Conservation (phyloP, 2,797 vertebrate genomes). For the Tauraco hartlaubi region DNA sequence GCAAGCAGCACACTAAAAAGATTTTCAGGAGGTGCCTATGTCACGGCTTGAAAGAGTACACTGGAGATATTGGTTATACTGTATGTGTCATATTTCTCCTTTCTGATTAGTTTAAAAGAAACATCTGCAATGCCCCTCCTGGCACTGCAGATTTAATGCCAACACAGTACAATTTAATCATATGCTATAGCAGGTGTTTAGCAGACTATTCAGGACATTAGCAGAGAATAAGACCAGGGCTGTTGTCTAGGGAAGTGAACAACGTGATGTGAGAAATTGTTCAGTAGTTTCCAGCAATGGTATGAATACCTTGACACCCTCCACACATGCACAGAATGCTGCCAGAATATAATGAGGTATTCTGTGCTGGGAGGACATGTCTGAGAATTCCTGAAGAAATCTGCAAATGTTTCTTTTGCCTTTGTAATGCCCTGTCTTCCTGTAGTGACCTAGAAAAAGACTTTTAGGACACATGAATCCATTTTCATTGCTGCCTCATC, state of each 20-base stretch:
- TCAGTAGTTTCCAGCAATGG: background rate
- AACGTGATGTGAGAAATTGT: background rate
- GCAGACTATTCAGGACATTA: slow-evolving; percentile 19
- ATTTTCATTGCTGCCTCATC: background rate
- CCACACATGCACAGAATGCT: background rate
- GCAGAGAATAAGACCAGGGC: background rate
- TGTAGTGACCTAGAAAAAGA: slow-evolving; percentile 1
- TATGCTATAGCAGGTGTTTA: slow-evolving; percentile 28
- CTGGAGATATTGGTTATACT: background rate
- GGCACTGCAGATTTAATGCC: slow-evolving; percentile 15
- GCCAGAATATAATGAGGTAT: background rate
- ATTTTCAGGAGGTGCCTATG: background rate
- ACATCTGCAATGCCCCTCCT: background rate
- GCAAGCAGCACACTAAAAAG: background rate
- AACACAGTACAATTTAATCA: background rate
- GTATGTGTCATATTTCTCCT: background rate
- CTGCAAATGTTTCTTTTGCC: background rate
- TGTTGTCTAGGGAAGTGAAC: slow-evolving; percentile 6
- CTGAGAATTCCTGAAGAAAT: slow-evolving; percentile 14
- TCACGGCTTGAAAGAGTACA: background rate
- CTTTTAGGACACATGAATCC: background rate
- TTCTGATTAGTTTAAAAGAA: background rate
- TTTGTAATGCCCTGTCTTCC: background rate
- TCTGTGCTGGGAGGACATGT: background rate
- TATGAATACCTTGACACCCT: background rate